Conservation (phyloP, 2,888 invertebrate species). For the Unio delphinus region DNA sequence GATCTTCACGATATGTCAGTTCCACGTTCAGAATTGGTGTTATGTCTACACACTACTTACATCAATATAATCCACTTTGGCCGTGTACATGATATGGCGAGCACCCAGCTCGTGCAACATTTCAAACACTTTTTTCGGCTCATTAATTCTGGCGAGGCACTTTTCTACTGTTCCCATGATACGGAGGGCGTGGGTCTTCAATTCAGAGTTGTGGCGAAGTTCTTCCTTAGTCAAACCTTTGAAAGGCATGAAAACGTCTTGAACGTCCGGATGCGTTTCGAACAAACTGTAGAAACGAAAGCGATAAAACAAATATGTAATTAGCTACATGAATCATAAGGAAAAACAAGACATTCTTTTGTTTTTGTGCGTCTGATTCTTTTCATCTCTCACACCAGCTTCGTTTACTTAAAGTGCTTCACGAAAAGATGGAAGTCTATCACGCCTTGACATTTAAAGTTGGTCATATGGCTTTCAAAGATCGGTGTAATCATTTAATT, state of each 20-base stretch:
- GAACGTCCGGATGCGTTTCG: conserved; percentile 75
- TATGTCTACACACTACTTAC: conserved; percentile 67
- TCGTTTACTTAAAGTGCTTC: no score
- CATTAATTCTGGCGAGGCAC: conserved; percentile 73
- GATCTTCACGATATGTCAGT: neutral
- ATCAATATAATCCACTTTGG: conserved; percentile 74
- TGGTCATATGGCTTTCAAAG: no score
- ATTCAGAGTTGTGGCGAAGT: conserved; percentile 73
- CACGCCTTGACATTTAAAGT: no score
- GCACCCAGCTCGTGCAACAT: conserved; percentile 74
- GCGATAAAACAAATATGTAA: no score
- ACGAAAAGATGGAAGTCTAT: no score
- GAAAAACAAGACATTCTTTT: no score
- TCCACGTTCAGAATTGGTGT: neutral
- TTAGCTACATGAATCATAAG: no score
- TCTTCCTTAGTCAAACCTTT: conserved; percentile 73
- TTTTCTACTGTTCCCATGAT: conserved; percentile 76
- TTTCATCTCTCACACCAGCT: no score
- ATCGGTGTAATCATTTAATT: no score
- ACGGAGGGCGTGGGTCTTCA: conserved; percentile 74
- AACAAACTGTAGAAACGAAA: conserved; percentile 70
- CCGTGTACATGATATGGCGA: conserved; percentile 74
- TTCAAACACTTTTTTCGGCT: conserved; percentile 73
- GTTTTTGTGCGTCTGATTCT: no score
- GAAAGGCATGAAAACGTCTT: conserved; percentile 75